Percentiles rank a stretch among this genome's conserved stretches.
phyloP scores from a whole-genome alignment of 1,140 invertebrate genomes.

The Trachelipus rathkii region DNA sequence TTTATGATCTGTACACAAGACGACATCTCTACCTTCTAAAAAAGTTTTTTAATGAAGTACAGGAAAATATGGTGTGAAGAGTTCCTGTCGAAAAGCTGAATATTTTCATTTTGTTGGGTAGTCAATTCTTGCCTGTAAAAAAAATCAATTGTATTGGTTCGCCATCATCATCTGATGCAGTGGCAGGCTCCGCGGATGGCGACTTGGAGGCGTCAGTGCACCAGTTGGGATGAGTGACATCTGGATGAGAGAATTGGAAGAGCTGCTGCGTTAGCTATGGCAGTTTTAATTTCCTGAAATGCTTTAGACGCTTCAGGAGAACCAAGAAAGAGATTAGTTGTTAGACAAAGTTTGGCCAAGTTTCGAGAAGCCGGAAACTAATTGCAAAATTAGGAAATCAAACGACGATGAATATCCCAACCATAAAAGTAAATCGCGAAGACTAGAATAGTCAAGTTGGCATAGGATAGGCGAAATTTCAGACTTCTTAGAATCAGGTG shows the following conservation, averaged over 20 bases:
- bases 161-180: constrained; percentile 1
- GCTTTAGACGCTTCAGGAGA: neutral
- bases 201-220: neutral
- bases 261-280: neutral
- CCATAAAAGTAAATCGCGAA: no score
- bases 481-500: neutral
- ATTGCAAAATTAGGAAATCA: constrained; percentile 16
- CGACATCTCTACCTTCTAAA: no score
- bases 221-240: neutral
- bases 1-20: no score
- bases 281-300: neutral
- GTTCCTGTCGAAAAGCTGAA: no score
- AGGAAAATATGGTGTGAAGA: no score
- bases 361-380: neutral
- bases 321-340: neutral
- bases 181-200: neutral
- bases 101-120: no score
- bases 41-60: no score
- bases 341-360: neutral
- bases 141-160: no score
- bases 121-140: no score
- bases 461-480: neutral
- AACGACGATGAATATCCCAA: constrained; percentile 22
- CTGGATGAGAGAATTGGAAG: neutral
- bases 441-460: constrained; percentile 10